Evolutionary conservation across 2,797 vertebrate genomes (phyloP), one percentile per base, ranked within the genome.

Genomic region (Corythornis leucogaster): DNA sequence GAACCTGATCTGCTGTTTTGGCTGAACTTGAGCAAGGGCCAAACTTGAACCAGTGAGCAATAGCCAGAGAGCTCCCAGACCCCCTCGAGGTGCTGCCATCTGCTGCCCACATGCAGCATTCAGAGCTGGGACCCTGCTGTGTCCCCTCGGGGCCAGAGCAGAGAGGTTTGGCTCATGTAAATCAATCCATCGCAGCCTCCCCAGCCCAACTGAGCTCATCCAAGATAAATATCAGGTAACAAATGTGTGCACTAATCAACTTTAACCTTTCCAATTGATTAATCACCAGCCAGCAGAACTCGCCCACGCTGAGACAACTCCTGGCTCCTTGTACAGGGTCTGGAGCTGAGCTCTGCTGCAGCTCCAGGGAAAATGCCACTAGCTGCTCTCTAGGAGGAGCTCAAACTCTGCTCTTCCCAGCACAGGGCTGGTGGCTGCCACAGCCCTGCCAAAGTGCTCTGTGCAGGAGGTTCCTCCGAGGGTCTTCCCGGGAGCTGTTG

Each of bases 351-450:
- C 35, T 46, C 30, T 38, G 8, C 15, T 5, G 40, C 38, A 66
- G 24, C 31, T 28, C 46, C 79, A 11, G 21, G 54, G 76, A 70
- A 90, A 92, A 71, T 45, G 63, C 69, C 3, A 3, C 68, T 91
- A 7, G 4, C 73, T 77, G 8, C 75, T 91, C 83, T 64, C 82
- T 63, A 93, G 93, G 92, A 85, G 92, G 95, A 88, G 92, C 95
- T 88, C 89, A 1, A 86, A 9, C 77, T 21, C 85, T 26, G 42
- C 87, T 80, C 20, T 91, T 71, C 26, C 16, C 54, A 16, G 46
- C 8, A 8, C 46, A 22, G 43, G 25, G 26, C 62, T 26, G 63
- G 50, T 5, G 3, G 35, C 33, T 83, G 45, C n/a, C 62, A 11
- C 12, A 53, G 73, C 73, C n/a, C 45, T 6, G 30, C 30, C 51